Base-by-base conservation (phyloP, 2,797 vertebrate species). In the Myioborus melanocephalus region DNA sequence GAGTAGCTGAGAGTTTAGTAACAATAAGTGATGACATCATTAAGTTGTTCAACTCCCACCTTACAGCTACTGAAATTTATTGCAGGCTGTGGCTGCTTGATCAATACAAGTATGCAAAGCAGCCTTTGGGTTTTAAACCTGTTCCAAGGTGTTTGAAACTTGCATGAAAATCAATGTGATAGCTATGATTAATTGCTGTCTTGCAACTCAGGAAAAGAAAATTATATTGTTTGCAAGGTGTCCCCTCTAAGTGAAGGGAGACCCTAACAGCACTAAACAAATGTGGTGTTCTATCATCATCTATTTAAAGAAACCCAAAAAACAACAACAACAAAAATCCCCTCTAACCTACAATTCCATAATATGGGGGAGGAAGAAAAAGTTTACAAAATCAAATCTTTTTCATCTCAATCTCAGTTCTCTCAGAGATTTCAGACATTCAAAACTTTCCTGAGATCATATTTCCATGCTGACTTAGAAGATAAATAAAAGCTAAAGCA, bases 401-500 rank as follows among this genome's bases (percentile, higher is more conserved):
- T 82, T 66, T 64, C 13, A 14, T 23, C 15, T 86, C 52, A 49
- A 2, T 52, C 9, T 71, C 50, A 59, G 8, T 65, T 90, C 14
- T 84, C 39, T n/a, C n/a, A 63, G 14, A 65, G 18, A 66, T 27
- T 82, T 86, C 35, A 87, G 35, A 49, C 10, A 41, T 78, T 90
- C 59, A 79, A 92, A 79, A 87, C 14, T 26, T 56, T 70, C 28
- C 34, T 52, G 56, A 78, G 18, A 8, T 6, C 15, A 8, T 64
- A 50, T 63, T 81, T 79, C 10, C 23, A 35, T 22, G 16, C 12
- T 76, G 52, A 71, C 15, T 69, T 76, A n/a, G 50, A 75, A 72
- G 34, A 92, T 1, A 4, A 0, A 0, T 6, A 15, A 65, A 16
- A 50, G 18, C 11, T 55, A 82, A 23, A 22, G 50, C 24, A 50